Conservation (phyloP, 2,797 vertebrate genomes). For the Triplophysa yarkandensis region DNA sequence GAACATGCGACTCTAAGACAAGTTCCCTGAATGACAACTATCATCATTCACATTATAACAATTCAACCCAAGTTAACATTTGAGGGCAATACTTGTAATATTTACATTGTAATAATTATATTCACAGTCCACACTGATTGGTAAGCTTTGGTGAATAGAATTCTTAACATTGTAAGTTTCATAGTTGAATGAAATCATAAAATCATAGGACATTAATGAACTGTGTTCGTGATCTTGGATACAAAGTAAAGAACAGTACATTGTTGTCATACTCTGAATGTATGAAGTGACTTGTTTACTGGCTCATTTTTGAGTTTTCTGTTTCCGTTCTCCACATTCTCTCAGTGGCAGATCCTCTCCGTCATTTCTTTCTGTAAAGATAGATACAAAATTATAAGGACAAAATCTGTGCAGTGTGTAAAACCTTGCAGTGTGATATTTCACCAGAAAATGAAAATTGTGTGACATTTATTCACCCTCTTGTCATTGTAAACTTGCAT, state of each 20-base stretch:
- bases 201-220: neutral
- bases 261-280: slow-evolving; percentile 8
- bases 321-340: slow-evolving; percentile 56
- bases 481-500: too few species aligned
- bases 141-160: too few species aligned
- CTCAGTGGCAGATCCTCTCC: slow-evolving; percentile 90
- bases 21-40: neutral
- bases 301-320: slow-evolving; percentile 55
- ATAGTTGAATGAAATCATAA: neutral
- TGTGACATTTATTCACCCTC: too few species aligned
- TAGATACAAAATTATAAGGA: slow-evolving; percentile 43
- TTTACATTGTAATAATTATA: too few species aligned
- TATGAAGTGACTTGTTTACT: slow-evolving; percentile 46
- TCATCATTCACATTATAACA: neutral
- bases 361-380: slow-evolving; percentile 93
- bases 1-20: slow-evolving; percentile 20
- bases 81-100: neutral
- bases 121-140: neutral
- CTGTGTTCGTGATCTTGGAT: neutral
- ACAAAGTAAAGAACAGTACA: slow-evolving; percentile 5
- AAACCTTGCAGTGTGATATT: too few species aligned
- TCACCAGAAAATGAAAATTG: too few species aligned
- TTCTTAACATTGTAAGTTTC: neutral
- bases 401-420: neutral
- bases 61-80: neutral